phyloP scores from a whole-genome alignment of 2,797 vertebrate species.

The Lemur catta region DNA sequence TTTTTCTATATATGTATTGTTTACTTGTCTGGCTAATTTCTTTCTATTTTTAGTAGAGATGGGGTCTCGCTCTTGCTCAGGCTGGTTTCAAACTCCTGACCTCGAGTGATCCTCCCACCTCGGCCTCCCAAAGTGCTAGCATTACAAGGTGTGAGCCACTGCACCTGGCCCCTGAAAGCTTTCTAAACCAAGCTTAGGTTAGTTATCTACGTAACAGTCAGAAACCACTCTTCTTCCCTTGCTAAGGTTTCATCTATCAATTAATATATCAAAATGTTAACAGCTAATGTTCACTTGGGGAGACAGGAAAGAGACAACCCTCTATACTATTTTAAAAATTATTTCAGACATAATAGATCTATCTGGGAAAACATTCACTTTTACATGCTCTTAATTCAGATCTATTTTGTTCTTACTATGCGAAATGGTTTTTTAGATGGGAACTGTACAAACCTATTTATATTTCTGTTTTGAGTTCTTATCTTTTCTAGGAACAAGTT shows the following conservation, averaged over 20 bases:
- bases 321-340: background rate
- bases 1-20: no score
- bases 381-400: background rate
- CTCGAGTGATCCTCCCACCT: no score
- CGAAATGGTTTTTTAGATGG: background rate
- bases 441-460: background rate
- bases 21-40: no score
- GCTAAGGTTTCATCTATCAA: background rate
- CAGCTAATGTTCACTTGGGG: background rate
- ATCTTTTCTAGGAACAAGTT: conserved; percentile 6
- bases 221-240: background rate
- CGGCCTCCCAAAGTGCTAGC: no score
- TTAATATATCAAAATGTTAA: background rate
- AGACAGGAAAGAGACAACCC: background rate
- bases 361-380: background rate
- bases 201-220: background rate
- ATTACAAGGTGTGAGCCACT: no score
- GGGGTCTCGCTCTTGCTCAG: no score
- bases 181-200: background rate
- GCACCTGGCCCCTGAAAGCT: background rate
- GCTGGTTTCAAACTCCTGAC: no score
- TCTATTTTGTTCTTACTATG: background rate
- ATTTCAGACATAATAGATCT: background rate
- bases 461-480: background rate
- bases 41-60: no score